Evolutionary conservation across 2,797 vertebrate genomes (phyloP).

Genomic region (Myoxocephalus aenaeus): DNA sequence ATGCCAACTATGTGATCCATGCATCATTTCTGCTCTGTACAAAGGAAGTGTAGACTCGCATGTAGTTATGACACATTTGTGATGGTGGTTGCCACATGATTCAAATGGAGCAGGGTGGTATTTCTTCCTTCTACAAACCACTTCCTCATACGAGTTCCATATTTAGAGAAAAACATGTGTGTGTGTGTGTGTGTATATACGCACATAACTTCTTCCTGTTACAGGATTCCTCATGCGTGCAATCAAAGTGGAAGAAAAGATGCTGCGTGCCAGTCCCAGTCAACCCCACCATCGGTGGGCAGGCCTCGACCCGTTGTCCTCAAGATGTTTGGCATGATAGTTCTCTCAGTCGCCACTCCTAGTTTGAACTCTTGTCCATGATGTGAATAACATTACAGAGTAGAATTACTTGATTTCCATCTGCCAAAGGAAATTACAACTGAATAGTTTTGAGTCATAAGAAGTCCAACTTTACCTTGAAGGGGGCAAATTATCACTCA

Average conservation of each 20-base stretch:
- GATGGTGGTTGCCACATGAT: accelerated
- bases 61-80: neutral
- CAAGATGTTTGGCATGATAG: neutral
- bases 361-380: neutral
- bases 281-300: constrained; percentile 9
- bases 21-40: neutral
- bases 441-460: neutral
- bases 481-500: neutral
- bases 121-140: constrained; percentile 1
- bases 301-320: constrained; percentile 20
- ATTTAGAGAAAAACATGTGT: neutral
- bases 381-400: neutral
- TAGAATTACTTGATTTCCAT: neutral
- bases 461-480: neutral
- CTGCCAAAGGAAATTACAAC: neutral
- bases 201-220: constrained; percentile 3
- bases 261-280: neutral
- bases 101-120: neutral
- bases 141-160: constrained; percentile 34
- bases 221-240: neutral
- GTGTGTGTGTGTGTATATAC: neutral
- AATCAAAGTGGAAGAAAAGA: neutral
- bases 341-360: constrained; percentile 39
- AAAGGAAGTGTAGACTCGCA: constrained; percentile 17
- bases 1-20: neutral